Evolutionary conservation across 2,888 invertebrate genomes (phyloP).

Genomic region (Tryphoninae sp.): DNA sequence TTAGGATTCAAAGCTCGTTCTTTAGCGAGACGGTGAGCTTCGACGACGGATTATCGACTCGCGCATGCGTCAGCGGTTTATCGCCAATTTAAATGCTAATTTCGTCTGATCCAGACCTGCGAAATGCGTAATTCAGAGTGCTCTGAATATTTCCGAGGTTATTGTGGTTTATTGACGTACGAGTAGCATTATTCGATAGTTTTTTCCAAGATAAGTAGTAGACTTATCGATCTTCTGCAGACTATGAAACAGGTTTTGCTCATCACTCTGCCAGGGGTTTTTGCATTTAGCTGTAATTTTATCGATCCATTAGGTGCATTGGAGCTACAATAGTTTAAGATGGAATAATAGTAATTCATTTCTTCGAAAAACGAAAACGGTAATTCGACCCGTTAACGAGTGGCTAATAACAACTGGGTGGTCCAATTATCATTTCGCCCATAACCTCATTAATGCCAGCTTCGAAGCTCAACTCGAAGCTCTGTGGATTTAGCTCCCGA

Average conservation of each 20-base stretch:
- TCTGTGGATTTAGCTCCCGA: conserved; percentile 14
- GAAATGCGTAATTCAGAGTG: not conserved
- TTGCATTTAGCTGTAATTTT: no score
- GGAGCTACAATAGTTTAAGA: no score
- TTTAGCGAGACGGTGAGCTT: conserved; percentile 69
- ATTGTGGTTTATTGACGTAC: no score
- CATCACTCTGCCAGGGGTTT: no score
- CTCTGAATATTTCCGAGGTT: not conserved
- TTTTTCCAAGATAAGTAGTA: no score
- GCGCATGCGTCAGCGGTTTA: conserved; percentile 74
- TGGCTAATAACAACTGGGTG: conserved; percentile 29
- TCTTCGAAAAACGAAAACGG: conserved; percentile 10
- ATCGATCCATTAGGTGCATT: no score
- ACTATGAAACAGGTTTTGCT: no score
- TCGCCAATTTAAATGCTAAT: conserved; percentile 76
- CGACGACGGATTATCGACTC: conserved; percentile 76
- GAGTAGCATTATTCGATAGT: no score
- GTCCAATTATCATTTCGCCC: conserved; percentile 36
- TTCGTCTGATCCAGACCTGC: conserved; percentile 67
- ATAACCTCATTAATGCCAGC: conserved; percentile 5
- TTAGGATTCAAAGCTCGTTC: conserved; percentile 67
- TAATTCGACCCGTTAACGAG: conserved; percentile 8
- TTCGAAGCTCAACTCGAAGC: not conserved
- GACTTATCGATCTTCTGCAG: no score
- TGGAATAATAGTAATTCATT: no score